Base-by-base conservation (phyloP, 2,888 invertebrate species). In the Enchytraeus crypticus region DNA sequence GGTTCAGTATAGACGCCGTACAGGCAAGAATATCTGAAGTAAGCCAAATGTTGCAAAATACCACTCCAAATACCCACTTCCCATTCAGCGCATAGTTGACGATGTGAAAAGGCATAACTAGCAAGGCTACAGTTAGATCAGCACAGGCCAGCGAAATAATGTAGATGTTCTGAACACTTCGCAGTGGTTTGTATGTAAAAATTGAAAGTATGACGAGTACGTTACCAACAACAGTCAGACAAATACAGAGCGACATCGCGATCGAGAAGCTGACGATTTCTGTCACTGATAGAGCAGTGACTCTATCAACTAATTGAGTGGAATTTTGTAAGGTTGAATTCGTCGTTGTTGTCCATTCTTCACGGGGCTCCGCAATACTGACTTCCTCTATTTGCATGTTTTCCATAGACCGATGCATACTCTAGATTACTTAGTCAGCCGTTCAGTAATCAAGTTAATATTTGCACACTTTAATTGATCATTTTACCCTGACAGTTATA, bases 21-120 rank as follows among this genome's bases (percentile, higher is more conserved):
- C 95, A 96, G 76, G 92, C 92, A 76, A 95, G 85, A 51, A 96
- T 90, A 79, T 96, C 96, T 74, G 90, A 91, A 8, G 92, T 92
- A 53, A 96, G 83, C 92, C 95, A 96, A 84, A 92, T 86, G 81
- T 92, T 91, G 82, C 93, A 95, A 66, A 92, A 82, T 71, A 88
- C 87, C 5, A 59, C 54, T 27, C 92, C 93, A 72, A 95, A 91
- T 64, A 90, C 85, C 64, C 64, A 64, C 21, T 32, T 84, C 64
- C 92, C 92, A 33, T 91, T 82, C 59, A 95, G 87, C 11, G 89
- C 88, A 78, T 93, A 92, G 46, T 27, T 57, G 53, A 90, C 90
- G 49, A 96, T 90, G 81, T 92, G 93, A 71, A 95, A 85, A 5
- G 95, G 95, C 81, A 95, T 84, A n/a, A 70, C 70, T 1, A 69